phyloP scores from a whole-genome alignment of 2,797 vertebrate species.

The Pantherophis alleghaniensis region DNA sequence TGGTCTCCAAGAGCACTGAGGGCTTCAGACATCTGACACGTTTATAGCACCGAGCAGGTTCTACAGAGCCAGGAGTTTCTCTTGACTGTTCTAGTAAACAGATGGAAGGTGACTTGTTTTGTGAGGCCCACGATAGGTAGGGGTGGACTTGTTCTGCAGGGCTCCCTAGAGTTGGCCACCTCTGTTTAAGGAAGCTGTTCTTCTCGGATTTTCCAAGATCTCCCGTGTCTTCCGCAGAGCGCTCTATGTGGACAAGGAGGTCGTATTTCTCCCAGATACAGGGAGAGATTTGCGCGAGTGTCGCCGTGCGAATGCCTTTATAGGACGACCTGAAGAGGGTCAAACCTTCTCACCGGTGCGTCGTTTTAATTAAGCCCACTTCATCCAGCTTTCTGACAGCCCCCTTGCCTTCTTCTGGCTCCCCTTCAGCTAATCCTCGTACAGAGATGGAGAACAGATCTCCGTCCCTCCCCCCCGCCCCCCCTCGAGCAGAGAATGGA shows the following conservation, averaged over 20 bases:
- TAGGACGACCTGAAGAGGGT: constrained; percentile 31
- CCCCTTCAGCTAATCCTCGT: constrained; percentile 14
- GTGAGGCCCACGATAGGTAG: background rate
- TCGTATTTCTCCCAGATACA: background rate
- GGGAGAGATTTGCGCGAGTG: background rate
- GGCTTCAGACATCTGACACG: background rate
- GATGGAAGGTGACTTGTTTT: background rate
- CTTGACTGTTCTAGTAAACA: background rate
- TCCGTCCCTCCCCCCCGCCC: background rate
- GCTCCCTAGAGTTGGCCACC: background rate
- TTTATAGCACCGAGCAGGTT: background rate
- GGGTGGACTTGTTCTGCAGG: background rate
- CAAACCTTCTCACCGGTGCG: background rate
- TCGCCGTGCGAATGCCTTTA: background rate
- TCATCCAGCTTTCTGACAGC: constrained; percentile 3
- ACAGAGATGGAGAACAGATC: constrained; percentile 1
- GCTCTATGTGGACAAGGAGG: background rate
- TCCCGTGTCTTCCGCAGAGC: background rate
- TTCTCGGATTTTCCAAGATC: background rate
- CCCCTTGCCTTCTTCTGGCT: background rate
- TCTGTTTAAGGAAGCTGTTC: background rate
- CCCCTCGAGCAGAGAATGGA: constrained; percentile 14
- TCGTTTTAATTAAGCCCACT: background rate
- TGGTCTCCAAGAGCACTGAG: background rate
- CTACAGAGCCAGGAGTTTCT: background rate